Percentiles rank a stretch among this genome's conserved stretches.
Conservation (phyloP, 2,113 vertebrate genomes). For the Choloepus hoffmanni region DNA sequence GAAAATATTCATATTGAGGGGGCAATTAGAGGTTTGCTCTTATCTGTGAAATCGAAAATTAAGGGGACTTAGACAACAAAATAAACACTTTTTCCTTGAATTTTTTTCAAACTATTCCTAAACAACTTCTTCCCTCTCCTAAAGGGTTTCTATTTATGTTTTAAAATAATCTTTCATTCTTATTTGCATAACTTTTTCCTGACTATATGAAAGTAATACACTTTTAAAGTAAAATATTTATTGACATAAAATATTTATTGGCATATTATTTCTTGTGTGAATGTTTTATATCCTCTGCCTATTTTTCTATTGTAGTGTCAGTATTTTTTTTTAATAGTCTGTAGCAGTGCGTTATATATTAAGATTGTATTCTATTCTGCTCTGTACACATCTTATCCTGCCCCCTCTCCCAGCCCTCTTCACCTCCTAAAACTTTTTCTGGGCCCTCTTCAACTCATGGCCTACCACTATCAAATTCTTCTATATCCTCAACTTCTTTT, state of each 20-base stretch:
- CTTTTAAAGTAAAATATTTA: not conserved
- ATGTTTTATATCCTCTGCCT: not conserved
- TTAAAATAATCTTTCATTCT: not conserved
- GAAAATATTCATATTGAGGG: not conserved
- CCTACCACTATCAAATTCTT: not conserved
- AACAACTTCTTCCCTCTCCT: not conserved
- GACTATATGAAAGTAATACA: not conserved
- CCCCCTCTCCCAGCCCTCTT: not conserved
- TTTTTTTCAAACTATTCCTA: not conserved
- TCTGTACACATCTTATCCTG: not conserved
- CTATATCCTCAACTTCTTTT: not conserved
- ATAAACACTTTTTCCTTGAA: not conserved
- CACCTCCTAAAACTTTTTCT: not conserved
- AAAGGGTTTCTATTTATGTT: not conserved
- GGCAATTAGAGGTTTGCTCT: not conserved
- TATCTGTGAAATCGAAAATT: not conserved
- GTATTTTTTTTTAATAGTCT: not conserved
- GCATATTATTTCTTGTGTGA: not conserved
- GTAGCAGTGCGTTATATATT: not conserved
- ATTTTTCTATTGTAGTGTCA: not conserved
- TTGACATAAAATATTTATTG: not conserved
- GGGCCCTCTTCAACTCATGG: not conserved
- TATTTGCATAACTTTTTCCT: not conserved
- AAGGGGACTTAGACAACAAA: not conserved
- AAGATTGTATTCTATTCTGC: not conserved